Percentiles rank a stretch among this genome's conserved stretches.
These are phyloP conservation scores for Hepsetus odoe DNA, from an alignment of 2,113 vertebrate genomes.

Conservation along the genomic window DNA sequence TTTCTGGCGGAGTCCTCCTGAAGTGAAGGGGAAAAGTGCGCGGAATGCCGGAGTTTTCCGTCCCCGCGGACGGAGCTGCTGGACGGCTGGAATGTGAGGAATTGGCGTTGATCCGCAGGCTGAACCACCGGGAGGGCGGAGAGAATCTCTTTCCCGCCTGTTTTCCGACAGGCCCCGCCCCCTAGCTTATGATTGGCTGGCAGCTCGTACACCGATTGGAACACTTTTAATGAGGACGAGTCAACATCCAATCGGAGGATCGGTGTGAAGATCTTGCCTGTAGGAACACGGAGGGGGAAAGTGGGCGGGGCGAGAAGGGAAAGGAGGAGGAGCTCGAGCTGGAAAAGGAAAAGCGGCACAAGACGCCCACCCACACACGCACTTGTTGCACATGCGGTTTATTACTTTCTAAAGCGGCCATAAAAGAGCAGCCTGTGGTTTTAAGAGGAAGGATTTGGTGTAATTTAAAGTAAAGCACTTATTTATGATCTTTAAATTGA, in stretches of 20 bases:
- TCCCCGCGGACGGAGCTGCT: slow-evolving; percentile 65
- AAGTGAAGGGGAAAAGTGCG: slow-evolving; percentile 43
- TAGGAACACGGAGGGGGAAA: slow-evolving; percentile 49
- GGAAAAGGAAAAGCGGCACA: slow-evolving; percentile 62
- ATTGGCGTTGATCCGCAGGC: slow-evolving; percentile 64
- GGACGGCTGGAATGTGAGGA: slow-evolving; percentile 81
- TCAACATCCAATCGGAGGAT: not conserved
- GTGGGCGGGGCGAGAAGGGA: slow-evolving; percentile 57
- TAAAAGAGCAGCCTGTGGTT: too few species aligned
- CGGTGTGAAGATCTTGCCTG: not conserved
- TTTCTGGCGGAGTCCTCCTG: slow-evolving; percentile 1
- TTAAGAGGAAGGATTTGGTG: too few species aligned
- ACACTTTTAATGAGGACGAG: not conserved
- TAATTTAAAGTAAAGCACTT: too few species aligned
- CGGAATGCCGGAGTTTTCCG: slow-evolving; percentile 58
- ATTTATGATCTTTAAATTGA: too few species aligned
- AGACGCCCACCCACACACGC: too few species aligned
- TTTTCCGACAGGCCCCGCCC: not conserved
- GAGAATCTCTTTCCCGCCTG: not conserved
- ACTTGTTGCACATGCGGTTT: not conserved
- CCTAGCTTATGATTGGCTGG: not conserved
- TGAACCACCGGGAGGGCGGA: not conserved
- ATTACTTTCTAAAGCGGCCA: not conserved
- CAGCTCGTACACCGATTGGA: not conserved
- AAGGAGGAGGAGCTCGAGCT: slow-evolving; percentile 55